Base-by-base conservation (phyloP, 2,797 vertebrate species). In the Tadarida brasiliensis region DNA sequence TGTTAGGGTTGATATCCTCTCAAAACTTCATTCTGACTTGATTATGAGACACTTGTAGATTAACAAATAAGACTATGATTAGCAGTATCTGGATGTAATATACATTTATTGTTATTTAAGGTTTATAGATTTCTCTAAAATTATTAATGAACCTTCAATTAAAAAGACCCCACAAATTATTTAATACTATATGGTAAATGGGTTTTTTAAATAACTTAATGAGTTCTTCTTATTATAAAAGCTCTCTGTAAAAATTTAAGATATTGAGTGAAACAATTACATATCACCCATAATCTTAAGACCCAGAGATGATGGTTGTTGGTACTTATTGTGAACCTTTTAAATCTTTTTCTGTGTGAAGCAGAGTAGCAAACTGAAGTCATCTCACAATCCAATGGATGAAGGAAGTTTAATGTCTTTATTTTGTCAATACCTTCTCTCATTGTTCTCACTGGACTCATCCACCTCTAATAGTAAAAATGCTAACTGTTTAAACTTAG, bases 191-290 rank as follows among this genome's bases (percentile, higher is more conserved):
- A 35, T 85, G 85, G 35, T 54, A 95, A 91, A 22, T 67, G 47
- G 20, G 5, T 20, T 91, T 94, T 83, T 30, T 1, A 76, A 96
- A 68, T 95, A 87, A 70, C 3, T 44, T 78, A 61, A 51, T 16
- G 0, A n/a, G 28, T 93, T 96, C 15, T 56, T 85, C 2, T 87
- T 90, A 71, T 73, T 61, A 76, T 61, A 56, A 71, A 92, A 90
- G 9, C 65, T 78, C 44, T 68, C 57, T 83, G 19, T 90, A 81
- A 87, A 90, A 92, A 84, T 65, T 20, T 83, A 89, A 83, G 56
- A 91, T 90, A 80, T 57, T 90, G 20, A 74, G 68, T 68, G 49
- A 95, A 96, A 92, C 3, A 65, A 70, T 70, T 65, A 82, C 93
- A 94, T 82, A 65, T 80, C 20, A 56, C 11, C 35, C 30, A 19